Evolutionary conservation across 2,888 invertebrate genomes (phyloP).

Genomic region (Metopia argyrocephala): DNA sequence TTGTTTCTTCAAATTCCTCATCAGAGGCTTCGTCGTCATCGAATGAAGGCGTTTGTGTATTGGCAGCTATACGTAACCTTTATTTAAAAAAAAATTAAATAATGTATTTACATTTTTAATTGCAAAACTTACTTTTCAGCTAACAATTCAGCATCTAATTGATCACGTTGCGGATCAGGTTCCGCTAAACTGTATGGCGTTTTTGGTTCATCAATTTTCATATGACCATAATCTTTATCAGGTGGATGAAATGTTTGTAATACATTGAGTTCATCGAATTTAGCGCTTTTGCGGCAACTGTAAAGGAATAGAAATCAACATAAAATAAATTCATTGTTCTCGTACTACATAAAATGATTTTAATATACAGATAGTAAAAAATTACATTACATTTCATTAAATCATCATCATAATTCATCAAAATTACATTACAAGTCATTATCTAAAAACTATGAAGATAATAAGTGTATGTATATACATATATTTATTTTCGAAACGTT

Average conservation of each 20-base stretch:
- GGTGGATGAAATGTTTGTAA: slow-evolving; percentile 97
- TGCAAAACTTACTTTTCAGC: slow-evolving; percentile 84
- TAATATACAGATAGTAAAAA: too few species aligned
- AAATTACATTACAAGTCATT: too few species aligned
- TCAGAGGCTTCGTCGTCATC: slow-evolving; percentile 80
- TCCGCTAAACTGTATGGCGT: slow-evolving; percentile 89
- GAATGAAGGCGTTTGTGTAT: slow-evolving; percentile 77
- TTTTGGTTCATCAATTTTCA: slow-evolving; percentile 99
- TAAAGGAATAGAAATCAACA: slow-evolving; percentile 14
- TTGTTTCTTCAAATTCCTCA: slow-evolving; percentile 82
- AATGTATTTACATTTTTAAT: too few species aligned
- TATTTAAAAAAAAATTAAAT: slow-evolving; percentile 38
- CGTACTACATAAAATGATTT: too few species aligned
- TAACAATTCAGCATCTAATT: slow-evolving; percentile 85
- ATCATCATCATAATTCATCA: too few species aligned
- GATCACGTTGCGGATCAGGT: slow-evolving; percentile 81
- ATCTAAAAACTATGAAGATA: too few species aligned
- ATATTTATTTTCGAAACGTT: too few species aligned
- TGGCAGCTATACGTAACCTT: slow-evolving; percentile 77
- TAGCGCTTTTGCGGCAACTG: slow-evolving; percentile 82
- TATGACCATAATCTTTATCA: slow-evolving; percentile 99
- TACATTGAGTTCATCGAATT: slow-evolving; percentile 99
- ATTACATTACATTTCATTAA: too few species aligned
- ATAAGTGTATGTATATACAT: too few species aligned
- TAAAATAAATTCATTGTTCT: too few species aligned